Evolutionary conservation across 2,888 invertebrate species (phyloP).

Genomic region (Diplazon laetatorius): DNA sequence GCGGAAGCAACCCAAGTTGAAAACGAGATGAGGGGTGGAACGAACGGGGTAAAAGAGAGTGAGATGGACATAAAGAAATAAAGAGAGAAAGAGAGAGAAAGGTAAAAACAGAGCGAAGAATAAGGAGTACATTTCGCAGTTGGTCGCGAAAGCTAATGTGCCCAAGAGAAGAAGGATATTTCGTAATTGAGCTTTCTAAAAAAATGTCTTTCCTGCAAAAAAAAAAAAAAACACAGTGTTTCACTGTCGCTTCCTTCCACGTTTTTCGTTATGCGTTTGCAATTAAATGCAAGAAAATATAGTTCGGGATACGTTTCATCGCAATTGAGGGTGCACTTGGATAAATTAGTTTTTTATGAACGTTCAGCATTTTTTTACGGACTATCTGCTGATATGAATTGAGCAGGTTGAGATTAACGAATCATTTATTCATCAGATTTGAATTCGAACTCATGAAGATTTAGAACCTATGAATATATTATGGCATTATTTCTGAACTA

Average conservation of each 20-base stretch:
- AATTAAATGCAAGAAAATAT: slow-evolving; percentile 1
- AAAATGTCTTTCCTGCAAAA: slow-evolving; percentile 27
- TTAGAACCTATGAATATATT: no score
- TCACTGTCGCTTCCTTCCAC: not conserved
- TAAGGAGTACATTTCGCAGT: slow-evolving; percentile 23
- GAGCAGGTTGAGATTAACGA: no score
- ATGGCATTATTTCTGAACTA: no score
- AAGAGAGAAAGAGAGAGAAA: not conserved
- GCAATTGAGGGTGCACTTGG: not conserved
- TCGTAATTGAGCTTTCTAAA: slow-evolving; percentile 16
- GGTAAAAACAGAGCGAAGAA: not conserved
- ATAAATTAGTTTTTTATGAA: not conserved
- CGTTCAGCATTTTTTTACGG: no score
- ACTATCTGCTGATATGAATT: no score
- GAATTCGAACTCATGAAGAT: no score
- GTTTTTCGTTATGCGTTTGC: not conserved
- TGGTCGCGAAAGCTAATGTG: slow-evolving; percentile 37
- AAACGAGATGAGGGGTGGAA: slow-evolving; percentile 18
- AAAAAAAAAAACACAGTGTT: slow-evolving; percentile 5
- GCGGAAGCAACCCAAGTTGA: slow-evolving; percentile 17
- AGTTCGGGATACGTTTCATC: not conserved
- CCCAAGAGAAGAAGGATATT: slow-evolving; percentile 18
- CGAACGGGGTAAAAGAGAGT: not conserved
- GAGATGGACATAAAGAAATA: not conserved
- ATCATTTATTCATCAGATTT: no score